Conservation (phyloP, 2,797 vertebrate species). For the Syngnathus acus region DNA sequence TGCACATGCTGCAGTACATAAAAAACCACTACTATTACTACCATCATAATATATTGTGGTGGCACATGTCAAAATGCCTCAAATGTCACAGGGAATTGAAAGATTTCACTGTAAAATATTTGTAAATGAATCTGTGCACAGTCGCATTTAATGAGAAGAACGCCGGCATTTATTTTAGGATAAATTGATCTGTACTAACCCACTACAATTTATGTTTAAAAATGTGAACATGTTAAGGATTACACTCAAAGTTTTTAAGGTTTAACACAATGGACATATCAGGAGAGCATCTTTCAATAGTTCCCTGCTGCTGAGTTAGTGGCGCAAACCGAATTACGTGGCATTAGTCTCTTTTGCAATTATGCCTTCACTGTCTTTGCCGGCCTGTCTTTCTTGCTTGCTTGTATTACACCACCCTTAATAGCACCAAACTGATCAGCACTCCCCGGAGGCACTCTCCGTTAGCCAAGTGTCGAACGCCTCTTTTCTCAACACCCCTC, state of each 20-base stretch:
- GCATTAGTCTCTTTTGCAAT: not conserved
- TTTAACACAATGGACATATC: no score
- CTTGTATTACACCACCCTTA: conserved; percentile 60
- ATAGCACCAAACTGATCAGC: conserved; percentile 58
- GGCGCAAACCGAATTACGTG: not conserved
- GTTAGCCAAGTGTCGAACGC: conserved; percentile 42
- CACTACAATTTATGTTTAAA: no score
- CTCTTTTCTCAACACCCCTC: conserved; percentile 54
- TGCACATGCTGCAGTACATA: not conserved
- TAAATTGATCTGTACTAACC: no score
- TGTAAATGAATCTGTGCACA: conserved; percentile 47
- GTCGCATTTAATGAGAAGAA: conserved; percentile 29
- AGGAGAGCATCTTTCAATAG: no score
- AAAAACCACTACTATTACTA: not conserved
- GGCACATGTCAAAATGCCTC: not conserved
- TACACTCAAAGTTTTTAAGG: no score
- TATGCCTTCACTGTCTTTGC: not conserved
- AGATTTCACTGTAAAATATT: conserved; percentile 60
- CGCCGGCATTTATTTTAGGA: no score
- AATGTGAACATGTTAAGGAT: no score
- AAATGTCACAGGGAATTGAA: conserved; percentile 26
- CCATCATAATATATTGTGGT: not conserved
- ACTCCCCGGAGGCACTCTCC: conserved; percentile 42
- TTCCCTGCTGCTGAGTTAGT: no score
- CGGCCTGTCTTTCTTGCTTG: conserved; percentile 25